Percentiles rank a stretch among this genome's conserved stretches.
Evolutionary conservation across 1,140 invertebrate species (phyloP).

Genomic region (Radopholus similis): DNA sequence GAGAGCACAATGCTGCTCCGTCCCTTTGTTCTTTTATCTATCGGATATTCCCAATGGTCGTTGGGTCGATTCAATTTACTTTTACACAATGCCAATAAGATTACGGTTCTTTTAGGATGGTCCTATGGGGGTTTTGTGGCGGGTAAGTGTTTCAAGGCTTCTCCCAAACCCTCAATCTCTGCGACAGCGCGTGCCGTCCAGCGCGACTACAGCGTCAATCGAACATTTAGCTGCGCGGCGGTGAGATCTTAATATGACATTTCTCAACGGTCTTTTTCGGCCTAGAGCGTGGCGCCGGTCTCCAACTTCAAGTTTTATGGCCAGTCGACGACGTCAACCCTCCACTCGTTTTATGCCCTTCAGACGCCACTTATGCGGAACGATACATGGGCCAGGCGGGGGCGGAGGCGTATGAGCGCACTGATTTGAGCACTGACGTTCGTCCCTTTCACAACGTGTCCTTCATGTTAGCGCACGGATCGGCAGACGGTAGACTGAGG

Average conservation of each 20-base stretch:
- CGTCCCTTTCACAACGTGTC: slow-evolving; percentile 41
- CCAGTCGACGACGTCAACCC: slow-evolving; percentile 15
- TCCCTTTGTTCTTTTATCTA: background rate
- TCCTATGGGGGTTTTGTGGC: slow-evolving; percentile 58
- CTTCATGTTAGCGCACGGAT: slow-evolving; percentile 49
- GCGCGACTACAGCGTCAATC: slow-evolving; percentile 26
- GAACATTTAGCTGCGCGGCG: slow-evolving; percentile 55
- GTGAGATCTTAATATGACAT: too few species aligned
- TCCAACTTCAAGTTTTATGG: slow-evolving; percentile 57
- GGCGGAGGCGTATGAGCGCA: slow-evolving; percentile 42
- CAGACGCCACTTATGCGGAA: slow-evolving; percentile 59
- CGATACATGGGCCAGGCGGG: slow-evolving; percentile 53
- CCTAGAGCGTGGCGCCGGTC: slow-evolving; percentile 49
- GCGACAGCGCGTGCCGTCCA: slow-evolving; percentile 43
- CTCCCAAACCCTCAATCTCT: too few species aligned
- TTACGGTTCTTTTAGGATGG: too few species aligned
- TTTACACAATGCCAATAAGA: too few species aligned
- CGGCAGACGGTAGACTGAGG: slow-evolving; percentile 43
- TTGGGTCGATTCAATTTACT: too few species aligned
- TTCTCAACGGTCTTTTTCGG: too few species aligned
- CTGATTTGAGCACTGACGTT: slow-evolving; percentile 42
- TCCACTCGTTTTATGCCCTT: slow-evolving; percentile 2
- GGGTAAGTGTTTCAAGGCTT: too few species aligned
- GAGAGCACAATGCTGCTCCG: too few species aligned
- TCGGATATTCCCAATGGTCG: background rate